Evolutionary conservation across 2,113 vertebrate species (phyloP), one percentile per base, ranked within the genome.

Genomic region (Herpailurus yagouaroundi): DNA sequence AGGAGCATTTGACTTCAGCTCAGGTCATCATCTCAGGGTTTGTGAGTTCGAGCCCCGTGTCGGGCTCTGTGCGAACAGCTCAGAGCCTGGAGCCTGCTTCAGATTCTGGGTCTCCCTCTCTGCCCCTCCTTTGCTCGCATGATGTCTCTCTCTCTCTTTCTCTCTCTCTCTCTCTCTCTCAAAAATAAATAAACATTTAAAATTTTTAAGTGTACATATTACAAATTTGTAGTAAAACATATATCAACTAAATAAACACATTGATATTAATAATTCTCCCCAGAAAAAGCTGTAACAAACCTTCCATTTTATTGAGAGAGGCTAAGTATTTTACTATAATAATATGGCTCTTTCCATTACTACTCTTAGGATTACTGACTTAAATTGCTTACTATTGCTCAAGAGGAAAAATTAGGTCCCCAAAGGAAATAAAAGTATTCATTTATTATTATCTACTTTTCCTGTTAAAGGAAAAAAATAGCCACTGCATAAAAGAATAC

Each of bases 291-390:
- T 45, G 10, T 69, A 50, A 68, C 52, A 90, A 96, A 21, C 25
- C 9, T 66, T 84, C 6, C 19, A 88, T 88, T 91, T 73, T 69
- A 71, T 82, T 84, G 33, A 92, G 52, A 92, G 31, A 69, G 63
- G n/a, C 7, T 41, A 93, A 94, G 63, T 87, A 64, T 73, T 90
- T 95, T 92, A 68, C 19, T 71, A 63, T 74, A 85, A 52, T 45
- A 95, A 52, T 31, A 77, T 92, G 80, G 50, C 18, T 83, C 25
- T 81, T 82, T 73, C 66, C 29, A 90, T 60, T 86, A 66, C 33
- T 12, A 86, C 76, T 33, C 19, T 89, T 91, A 21, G 38, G 7
- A n/a, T 50, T 96, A 90, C 12, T 48, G 45, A 83, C 31, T 87
- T 77, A 63, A 60, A 89, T 55, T n/a, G 38, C 7, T 95, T 76